Conservation (phyloP, 2,888 invertebrate species). For the Polydrusus pterygomalis region DNA sequence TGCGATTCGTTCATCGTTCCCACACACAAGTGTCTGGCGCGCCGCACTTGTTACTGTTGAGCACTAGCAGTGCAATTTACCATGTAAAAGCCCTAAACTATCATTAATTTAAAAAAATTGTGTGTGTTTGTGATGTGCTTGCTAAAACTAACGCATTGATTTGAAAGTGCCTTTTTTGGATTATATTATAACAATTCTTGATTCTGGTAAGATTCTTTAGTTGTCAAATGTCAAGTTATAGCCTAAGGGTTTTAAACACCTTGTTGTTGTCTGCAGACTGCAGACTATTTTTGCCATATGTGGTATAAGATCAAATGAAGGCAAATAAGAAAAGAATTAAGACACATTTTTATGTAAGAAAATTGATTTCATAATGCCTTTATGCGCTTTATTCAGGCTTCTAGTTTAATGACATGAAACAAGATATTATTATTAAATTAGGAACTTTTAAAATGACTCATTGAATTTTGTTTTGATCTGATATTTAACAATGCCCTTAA, state of each 20-base stretch:
- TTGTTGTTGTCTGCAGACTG: neutral
- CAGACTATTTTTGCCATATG: neutral
- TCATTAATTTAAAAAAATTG: constrained; percentile 23
- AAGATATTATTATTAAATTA: no score
- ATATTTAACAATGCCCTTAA: no score
- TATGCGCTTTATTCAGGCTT: no score
- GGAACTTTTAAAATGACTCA: constrained; percentile 7
- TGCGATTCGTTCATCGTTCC: constrained; percentile 35
- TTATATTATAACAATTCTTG: neutral
- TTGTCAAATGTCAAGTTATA: constrained; percentile 23
- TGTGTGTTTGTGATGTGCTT: constrained; percentile 32
- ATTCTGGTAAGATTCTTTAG: constrained; percentile 15
- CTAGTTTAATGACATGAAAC: no score
- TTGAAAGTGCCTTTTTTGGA: constrained; percentile 28
- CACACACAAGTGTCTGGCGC: constrained; percentile 45
- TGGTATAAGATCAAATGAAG: neutral
- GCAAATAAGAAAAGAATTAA: neutral
- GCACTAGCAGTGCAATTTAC: constrained; percentile 19
- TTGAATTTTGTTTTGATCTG: neutral
- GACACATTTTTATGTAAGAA: no score
- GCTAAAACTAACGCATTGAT: neutral
- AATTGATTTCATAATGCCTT: no score
- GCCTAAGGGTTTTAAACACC: constrained; percentile 30
- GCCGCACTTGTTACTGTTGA: constrained; percentile 29
- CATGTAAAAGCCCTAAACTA: constrained; percentile 29